Base-by-base conservation (phyloP, 1,140 invertebrate genomes). In the Oedothorax gibbosus region DNA sequence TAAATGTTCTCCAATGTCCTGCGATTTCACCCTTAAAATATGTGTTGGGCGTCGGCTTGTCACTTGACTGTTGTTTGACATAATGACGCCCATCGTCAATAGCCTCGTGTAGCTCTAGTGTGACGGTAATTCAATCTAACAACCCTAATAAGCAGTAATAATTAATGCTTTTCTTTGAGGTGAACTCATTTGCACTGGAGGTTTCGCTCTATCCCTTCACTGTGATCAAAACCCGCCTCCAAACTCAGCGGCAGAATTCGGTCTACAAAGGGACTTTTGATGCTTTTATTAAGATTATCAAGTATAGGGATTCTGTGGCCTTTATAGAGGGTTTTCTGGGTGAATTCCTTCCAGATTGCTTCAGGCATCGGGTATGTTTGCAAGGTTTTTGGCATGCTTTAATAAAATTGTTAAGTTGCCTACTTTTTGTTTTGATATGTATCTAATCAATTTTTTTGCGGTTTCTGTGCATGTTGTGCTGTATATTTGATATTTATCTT, bases 291-390 rank as follows among this genome's bases (percentile, higher is more conserved):
- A 97, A 98, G 91, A 99, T 99, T 88, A 93, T 96, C 86, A 91
- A 91, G 85, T 91, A 93, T n/a, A 99, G 92, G 98, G 98, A 12
- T 87, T 95, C 35, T 90, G 93, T 7, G 97, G 97, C 0, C 90
- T 99, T 0, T 99, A 99, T 90, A 92, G 95, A 88, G 98, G 97
- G n/a, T 98, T n/a, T n/a, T 98, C 90, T 98, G 96, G 96, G 78
- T 89, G 11, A 89, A 89, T 79, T 85, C 88, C 14, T 87, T 88
- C n/a, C 88, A 95, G 90, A 94, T 96, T 87, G 93, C 96, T 20
- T 96, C 96, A 75, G 94, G 96, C 15, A 72, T 87, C 14, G 86
- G 83, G n/a, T 75, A 75, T 57, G 57, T 1, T 15, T 62, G 12
- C 12, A 15, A 2, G 57, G 1, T 62, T 62, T 62, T 62, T 62